Evolutionary conservation across 2,113 vertebrate species (phyloP).

Genomic region (Peromyscus maniculatus): DNA sequence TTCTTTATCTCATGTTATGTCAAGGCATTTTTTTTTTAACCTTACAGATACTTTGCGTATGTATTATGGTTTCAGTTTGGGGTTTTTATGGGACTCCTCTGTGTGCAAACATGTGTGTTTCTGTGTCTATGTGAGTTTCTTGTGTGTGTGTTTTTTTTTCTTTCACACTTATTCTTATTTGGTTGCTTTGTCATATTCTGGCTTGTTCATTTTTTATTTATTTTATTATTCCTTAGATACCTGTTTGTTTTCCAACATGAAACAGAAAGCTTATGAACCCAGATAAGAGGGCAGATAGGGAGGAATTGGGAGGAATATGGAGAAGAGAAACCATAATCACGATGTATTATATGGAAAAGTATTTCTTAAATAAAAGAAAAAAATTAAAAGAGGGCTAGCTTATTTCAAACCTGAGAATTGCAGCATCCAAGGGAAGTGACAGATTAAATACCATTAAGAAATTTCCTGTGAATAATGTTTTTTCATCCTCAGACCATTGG

Average conservation of each 20-base stretch:
- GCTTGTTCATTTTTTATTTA: not conserved
- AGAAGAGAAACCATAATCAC: not conserved
- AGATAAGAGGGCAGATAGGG: too few relatives aligned
- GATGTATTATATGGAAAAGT: not conserved
- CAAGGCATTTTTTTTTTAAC: not conserved
- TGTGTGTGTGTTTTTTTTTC: not conserved
- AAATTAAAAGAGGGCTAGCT: not conserved
- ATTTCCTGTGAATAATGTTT: not conserved
- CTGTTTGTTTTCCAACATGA: not conserved
- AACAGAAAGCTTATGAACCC: not conserved
- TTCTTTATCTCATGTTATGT: not conserved
- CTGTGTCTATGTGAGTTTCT: not conserved
- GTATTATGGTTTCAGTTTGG: not conserved
- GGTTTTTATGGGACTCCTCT: not conserved
- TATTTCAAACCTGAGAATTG: not conserved
- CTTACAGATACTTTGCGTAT: not conserved
- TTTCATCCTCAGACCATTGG: not conserved
- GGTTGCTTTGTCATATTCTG: not conserved
- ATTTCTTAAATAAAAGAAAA: not conserved
- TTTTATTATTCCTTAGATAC: not conserved
- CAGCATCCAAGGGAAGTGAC: not conserved
- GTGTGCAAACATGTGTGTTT: not conserved
- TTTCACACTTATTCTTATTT: not conserved
- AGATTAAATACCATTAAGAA: not conserved
- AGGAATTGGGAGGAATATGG: not conserved